Evolutionary conservation across 2,797 vertebrate species (phyloP).

Genomic region (Sparus aurata): DNA sequence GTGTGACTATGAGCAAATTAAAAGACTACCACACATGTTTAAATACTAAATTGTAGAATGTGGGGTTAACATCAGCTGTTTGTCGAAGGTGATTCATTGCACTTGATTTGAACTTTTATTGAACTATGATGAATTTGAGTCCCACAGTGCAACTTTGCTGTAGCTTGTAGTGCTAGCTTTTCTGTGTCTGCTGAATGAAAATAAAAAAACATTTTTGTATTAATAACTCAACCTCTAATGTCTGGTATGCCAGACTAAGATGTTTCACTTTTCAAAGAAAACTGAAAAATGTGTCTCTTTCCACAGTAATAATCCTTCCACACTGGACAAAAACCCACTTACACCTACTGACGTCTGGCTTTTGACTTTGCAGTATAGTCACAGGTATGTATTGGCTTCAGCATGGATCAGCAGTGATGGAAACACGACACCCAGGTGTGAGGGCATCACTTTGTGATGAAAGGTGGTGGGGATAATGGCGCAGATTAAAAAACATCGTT

Average conservation of each 20-base stretch:
- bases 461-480: too few relatives aligned
- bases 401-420: too few relatives aligned
- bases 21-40: background rate
- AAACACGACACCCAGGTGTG: too few relatives aligned
- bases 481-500: too few relatives aligned
- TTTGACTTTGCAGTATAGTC: too few relatives aligned
- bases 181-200: conserved; percentile 10
- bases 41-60: background rate
- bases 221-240: conserved; percentile 14
- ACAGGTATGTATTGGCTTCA: too few relatives aligned
- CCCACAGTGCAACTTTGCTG: background rate
- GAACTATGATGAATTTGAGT: background rate
- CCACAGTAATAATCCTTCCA: conserved; percentile 3
- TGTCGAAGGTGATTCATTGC: background rate
- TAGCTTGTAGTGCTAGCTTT: background rate
- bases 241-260: conserved; percentile 6
- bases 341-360: too few relatives aligned
- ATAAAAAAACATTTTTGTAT: conserved; percentile 15
- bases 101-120: conserved; percentile 1
- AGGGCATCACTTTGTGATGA: too few relatives aligned
- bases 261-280: conserved; percentile 8
- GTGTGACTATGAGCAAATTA: conserved; percentile 4
- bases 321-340: too few relatives aligned
- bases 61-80: background rate
- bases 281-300: conserved; percentile 6